Conservation (phyloP, 2,888 invertebrate species). For the Muschampia plurimacula region DNA sequence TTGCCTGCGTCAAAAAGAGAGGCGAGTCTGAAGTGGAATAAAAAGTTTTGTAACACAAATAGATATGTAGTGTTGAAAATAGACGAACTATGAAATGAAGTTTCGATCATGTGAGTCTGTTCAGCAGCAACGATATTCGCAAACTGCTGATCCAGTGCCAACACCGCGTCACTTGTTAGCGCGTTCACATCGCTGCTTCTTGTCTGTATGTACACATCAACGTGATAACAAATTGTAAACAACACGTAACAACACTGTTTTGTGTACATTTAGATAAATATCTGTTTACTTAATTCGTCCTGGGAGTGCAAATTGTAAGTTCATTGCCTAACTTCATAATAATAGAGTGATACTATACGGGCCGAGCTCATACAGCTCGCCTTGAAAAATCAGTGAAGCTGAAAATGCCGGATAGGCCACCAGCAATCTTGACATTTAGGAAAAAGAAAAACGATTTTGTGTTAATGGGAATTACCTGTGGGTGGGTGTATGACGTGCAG, state of each 20-base stretch:
- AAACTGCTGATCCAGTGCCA: conserved; percentile 72
- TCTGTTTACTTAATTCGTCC: conserved; percentile 40
- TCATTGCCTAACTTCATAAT: conserved; percentile 32
- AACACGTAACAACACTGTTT: conserved; percentile 59
- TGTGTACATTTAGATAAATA: conserved; percentile 59
- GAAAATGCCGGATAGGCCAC: neutral
- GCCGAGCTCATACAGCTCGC: neutral
- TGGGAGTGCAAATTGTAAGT: conserved; percentile 25
- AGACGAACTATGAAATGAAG: conserved; percentile 61
- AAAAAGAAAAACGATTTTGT: neutral
- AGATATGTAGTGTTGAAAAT: conserved; percentile 49
- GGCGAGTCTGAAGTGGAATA: conserved; percentile 72
- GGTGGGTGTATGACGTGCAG: conserved; percentile 68
- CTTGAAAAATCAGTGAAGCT: neutral
- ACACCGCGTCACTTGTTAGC: conserved; percentile 68
- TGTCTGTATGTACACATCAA: conserved; percentile 58
- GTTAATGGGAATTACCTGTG: conserved; percentile 59
- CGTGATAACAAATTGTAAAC: conserved; percentile 75
- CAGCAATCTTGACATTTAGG: neutral
- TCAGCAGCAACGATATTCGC: conserved; percentile 62
- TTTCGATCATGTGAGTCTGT: conserved; percentile 76
- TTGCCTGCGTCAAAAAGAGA: conserved; percentile 70
- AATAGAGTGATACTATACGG: neutral
- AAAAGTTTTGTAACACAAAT: conserved; percentile 74
- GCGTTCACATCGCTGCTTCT: conserved; percentile 55